These are phyloP conservation scores for Amia ocellicauda DNA, from an alignment of 2,113 vertebrate species.

Conservation along the genomic window DNA sequence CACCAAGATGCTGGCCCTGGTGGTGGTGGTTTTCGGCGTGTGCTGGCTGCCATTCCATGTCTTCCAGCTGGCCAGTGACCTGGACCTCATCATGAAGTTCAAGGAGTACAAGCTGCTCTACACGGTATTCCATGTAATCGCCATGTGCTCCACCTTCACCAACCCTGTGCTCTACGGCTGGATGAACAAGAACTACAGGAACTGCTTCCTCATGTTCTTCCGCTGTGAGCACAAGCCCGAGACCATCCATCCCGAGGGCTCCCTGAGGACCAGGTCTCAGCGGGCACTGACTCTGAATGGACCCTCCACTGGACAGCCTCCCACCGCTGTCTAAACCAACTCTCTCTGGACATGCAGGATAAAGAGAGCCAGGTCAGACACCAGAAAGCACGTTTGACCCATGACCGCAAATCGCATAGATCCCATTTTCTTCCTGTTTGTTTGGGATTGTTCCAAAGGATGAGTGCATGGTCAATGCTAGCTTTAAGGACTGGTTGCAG, in stretches of 20 bases:
- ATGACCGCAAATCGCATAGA: background rate
- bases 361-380: constrained; percentile 24
- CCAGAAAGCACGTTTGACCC: constrained; percentile 36
- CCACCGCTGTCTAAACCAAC: constrained; percentile 70
- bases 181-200: constrained; percentile 95
- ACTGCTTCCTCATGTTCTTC: constrained; percentile 86
- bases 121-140: constrained; percentile 81
- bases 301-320: constrained; percentile 60
- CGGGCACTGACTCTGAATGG: constrained; percentile 67
- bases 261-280: constrained; percentile 71
- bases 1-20: constrained; percentile 85
- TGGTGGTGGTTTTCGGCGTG: constrained; percentile 82
- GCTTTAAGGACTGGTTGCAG: too few species aligned
- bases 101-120: constrained; percentile 89
- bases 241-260: constrained; percentile 74
- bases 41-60: constrained; percentile 88
- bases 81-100: constrained; percentile 78
- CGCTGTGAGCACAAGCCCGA: constrained; percentile 80
- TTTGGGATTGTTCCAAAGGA: constrained; percentile 32
- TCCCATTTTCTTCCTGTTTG: constrained; percentile 38
- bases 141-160: constrained; percentile 88
- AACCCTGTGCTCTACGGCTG: constrained; percentile 89
- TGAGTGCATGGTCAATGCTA: too few species aligned
- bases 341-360: constrained; percentile 8
- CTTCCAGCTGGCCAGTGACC: constrained; percentile 82